These are phyloP conservation scores for Drosophila tsacasi DNA, from an alignment of 1,140 invertebrate genomes.

Conservation along the genomic window DNA sequence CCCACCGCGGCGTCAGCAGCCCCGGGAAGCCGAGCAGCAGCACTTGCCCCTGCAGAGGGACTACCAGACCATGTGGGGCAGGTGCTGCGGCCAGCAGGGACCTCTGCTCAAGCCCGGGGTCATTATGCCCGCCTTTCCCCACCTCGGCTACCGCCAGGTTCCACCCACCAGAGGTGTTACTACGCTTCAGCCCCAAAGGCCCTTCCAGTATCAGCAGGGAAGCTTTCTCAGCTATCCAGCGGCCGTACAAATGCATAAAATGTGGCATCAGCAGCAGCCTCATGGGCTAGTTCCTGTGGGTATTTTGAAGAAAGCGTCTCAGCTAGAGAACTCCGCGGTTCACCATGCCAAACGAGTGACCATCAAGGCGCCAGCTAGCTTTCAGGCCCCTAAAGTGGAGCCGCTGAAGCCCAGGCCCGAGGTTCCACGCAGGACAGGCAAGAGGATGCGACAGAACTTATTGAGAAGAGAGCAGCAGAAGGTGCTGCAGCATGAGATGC, in stretches of 20 bases:
- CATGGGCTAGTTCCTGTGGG: background rate
- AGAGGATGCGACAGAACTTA: background rate
- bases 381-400: background rate
- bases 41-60: background rate
- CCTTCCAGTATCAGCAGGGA: conserved; percentile 1
- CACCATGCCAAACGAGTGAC: conserved; percentile 3
- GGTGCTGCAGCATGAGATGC: conserved; percentile 9
- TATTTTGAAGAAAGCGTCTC: conserved; percentile 26
- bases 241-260: background rate
- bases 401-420: conserved; percentile 3
- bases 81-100: background rate
- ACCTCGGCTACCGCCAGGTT: background rate
- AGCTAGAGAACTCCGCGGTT: background rate
- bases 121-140: background rate
- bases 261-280: conserved; percentile 19
- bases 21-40: conserved; percentile 6
- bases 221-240: background rate
- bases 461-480: conserved; percentile 9
- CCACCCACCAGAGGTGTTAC: background rate
- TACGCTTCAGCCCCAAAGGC: background rate
- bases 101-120: conserved; percentile 7
- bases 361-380: background rate
- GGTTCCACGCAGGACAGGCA: conserved; percentile 1
- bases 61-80: background rate
- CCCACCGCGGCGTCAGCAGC: conserved; percentile 26